Base-by-base conservation (phyloP, 2,888 invertebrate genomes). In the Trachelus iudaicus region DNA sequence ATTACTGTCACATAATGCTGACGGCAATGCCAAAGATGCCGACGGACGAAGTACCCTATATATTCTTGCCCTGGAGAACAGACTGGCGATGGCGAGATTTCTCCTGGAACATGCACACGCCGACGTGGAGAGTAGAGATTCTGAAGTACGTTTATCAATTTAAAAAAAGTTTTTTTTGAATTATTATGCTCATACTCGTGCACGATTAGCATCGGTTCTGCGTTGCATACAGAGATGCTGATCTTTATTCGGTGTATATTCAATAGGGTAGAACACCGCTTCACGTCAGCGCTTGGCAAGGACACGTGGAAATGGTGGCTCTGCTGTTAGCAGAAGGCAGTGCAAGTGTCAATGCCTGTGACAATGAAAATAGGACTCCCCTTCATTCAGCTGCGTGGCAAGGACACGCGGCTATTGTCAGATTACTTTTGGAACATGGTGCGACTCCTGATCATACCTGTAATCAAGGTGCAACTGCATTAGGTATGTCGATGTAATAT, bases 341-440 rank as follows among this genome's bases (percentile, higher is more conserved):
- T 76, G 98, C 98, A 3, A 94, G 95, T 86, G 97, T 98, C 1
- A 97, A 98, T 90, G 97, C 97, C 0, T 95, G 96, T 82, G 98
- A 98, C 92, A 94, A 96, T 82, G 97, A 98, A 91, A 94, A 95
- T 82, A 94, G 98, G 79, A 98, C 98, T 0, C 97, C 98, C 0
- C 92, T 98, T 81, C 98, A 98, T 92, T 98, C 98, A 68, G 98
- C 98, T 30, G 97, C 98, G 76, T 98, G 98, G 98, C 97, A 98
- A 89, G 98, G 98, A 0, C 97, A 98, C 87, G 94, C 95, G 69
- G 94, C 95, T 75, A 97, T 97, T 69, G 97, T 98, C 83, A 94
- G 95, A 79, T 92, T 97, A 69, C 92, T 97, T 23, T 93, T 98
- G 73, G 95, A 95, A 86, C 95, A 95, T 85, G 97, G 97, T 9